Evolutionary conservation across 2,888 invertebrate genomes (phyloP), one percentile per base, ranked within the genome.

Genomic region (Mimachlamys varia): DNA sequence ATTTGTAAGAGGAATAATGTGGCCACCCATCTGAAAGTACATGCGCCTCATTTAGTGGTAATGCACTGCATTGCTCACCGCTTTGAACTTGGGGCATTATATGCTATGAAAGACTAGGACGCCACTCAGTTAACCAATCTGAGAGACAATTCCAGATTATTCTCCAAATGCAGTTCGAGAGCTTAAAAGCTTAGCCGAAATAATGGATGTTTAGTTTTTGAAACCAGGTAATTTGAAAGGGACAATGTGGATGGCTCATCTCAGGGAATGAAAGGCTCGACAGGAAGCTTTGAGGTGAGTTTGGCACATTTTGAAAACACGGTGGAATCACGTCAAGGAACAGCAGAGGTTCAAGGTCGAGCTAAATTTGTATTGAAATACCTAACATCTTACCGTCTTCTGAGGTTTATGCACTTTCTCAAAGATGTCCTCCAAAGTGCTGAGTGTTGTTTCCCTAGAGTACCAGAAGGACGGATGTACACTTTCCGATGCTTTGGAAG

Each of bases 161-260:
- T 89, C 89, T 90, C 62, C 93, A 10, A 93, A 93, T 58, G 92
- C 92, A n/a, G 44, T 93, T 17, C 90, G 93, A 44, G 92, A 93
- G 89, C 89, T 93, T 17, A 53, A 92, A 76, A 1, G 88, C 87
- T 15, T 93, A 22, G 91, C 93, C 22, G 93, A 93, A 15, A 88
- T 92, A 10, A 92, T 92, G 93, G 91, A 90, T 19, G 90, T 91
- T 89, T 91, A 92, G 58, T 87, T 92, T 44, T 76, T 89, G n/a
- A 88, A 90, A 53, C 93, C 92, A n/a, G 90, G 87, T 5, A 92
- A 92, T 50, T 87, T 93, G 5, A 58, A 88, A n/a, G 93, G 93
- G n/a, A 93, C 92, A 44, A 90, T 91, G 50, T 92, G 92, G 93
- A 92, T 92, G 91, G 92, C 92, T 19, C 92, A 93, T 89, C 53